These are phyloP conservation scores for Podarcis siculus DNA, from an alignment of 2,797 vertebrate genomes.

Conservation along the genomic window DNA sequence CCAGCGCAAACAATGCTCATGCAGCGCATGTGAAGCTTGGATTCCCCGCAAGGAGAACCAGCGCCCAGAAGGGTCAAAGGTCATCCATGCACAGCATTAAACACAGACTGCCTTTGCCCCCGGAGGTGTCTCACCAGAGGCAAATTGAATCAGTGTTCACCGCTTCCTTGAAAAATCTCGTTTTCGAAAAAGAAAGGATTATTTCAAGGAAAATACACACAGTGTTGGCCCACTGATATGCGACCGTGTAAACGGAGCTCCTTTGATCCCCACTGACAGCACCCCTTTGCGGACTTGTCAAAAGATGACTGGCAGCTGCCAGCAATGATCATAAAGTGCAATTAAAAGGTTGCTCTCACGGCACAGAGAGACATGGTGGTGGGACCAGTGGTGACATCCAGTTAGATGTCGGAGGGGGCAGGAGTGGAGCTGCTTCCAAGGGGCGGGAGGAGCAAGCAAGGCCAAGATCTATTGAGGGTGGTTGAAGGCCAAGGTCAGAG, in stretches of 20 bases:
- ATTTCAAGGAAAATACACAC: neutral
- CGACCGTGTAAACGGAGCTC: neutral
- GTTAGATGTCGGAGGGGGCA: neutral
- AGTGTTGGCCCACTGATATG: too few relatives aligned
- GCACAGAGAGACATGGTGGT: neutral
- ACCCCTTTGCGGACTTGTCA: constrained; percentile 8
- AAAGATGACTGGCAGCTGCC: constrained; percentile 19
- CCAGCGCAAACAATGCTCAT: neutral
- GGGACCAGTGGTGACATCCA: neutral
- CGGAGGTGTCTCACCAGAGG: neutral
- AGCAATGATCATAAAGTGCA: constrained; percentile 13
- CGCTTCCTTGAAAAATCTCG: neutral
- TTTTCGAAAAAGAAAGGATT: neutral
- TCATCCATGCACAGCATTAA: neutral
- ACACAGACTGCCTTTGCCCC: neutral
- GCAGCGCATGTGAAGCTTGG: neutral
- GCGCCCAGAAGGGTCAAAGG: neutral
- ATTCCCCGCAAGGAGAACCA: neutral
- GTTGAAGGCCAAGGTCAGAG: neutral
- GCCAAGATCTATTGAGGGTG: neutral
- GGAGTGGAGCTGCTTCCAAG: neutral
- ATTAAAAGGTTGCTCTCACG: constrained; percentile 21
- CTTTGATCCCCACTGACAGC: neutral
- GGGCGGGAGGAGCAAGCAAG: neutral
- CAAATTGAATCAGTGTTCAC: neutral